Evolutionary conservation across 2,113 vertebrate genomes (phyloP).

Genomic region (Zosterops pallidus): DNA sequence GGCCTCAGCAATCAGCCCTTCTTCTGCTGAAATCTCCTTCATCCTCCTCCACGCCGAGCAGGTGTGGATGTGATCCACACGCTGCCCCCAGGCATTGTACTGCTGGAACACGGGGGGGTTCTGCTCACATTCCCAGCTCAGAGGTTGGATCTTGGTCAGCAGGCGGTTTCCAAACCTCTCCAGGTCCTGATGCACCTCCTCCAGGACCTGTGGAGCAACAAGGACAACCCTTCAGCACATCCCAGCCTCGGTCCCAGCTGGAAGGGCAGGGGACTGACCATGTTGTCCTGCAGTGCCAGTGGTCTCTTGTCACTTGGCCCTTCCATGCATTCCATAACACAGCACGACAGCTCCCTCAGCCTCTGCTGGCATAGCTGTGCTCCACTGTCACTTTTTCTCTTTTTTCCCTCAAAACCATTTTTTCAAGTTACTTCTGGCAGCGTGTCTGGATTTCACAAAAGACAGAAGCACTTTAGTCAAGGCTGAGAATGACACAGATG

Average conservation of each 20-base stretch:
- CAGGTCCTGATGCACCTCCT: slow-evolving; percentile 65
- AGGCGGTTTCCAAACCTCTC: slow-evolving; percentile 77
- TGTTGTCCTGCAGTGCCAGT: neutral
- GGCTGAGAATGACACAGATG: neutral
- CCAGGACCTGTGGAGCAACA: slow-evolving; percentile 47
- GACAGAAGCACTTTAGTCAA: neutral
- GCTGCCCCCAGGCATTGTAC: slow-evolving; percentile 75
- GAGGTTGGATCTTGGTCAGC: slow-evolving; percentile 60
- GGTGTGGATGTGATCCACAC: slow-evolving; percentile 78
- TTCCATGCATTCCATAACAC: neutral
- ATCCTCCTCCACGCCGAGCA: slow-evolving; percentile 79
- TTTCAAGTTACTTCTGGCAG: slow-evolving; percentile 14
- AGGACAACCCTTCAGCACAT: neutral
- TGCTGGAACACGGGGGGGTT: slow-evolving; percentile 74
- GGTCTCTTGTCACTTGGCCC: neutral
- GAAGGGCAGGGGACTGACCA: neutral
- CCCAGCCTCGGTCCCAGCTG: neutral
- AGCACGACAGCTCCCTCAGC: neutral
- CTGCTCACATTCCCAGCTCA: slow-evolving; percentile 80
- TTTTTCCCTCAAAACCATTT: neutral
- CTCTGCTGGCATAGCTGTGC: neutral
- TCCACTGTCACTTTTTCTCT: neutral
- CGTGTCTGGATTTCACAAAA: neutral
- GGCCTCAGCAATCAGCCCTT: slow-evolving; percentile 78
- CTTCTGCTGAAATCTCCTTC: slow-evolving; percentile 78